These are phyloP conservation scores for Epinephelus fuscoguttatus DNA, from an alignment of 2,113 vertebrate species.

Conservation along the genomic window DNA sequence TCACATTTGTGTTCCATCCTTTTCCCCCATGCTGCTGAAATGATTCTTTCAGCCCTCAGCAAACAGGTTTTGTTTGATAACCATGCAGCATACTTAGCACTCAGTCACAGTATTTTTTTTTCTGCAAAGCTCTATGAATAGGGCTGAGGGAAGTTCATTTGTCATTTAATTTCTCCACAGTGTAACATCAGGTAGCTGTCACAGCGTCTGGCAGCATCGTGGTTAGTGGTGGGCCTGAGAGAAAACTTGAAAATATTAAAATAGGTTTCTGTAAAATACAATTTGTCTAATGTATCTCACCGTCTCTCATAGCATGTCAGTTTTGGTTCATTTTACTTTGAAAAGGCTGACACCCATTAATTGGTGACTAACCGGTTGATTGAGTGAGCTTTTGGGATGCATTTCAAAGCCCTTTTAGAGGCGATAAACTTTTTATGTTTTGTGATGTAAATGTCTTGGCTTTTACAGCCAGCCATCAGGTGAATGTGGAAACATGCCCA, in stretches of 20 bases:
- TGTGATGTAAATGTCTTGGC: no score
- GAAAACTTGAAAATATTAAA: neutral
- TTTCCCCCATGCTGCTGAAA: neutral
- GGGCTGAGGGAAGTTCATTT: slow-evolving; percentile 20
- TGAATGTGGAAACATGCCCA: no score
- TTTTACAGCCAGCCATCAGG: no score
- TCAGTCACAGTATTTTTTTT: neutral
- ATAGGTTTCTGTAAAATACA: neutral
- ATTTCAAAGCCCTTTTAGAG: no score
- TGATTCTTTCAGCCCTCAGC: slow-evolving; percentile 34
- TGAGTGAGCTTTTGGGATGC: no score
- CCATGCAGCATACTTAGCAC: neutral
- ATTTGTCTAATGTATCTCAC: neutral
- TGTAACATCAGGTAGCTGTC: neutral
- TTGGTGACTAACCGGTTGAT: no score
- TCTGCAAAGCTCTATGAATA: neutral
- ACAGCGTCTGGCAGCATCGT: neutral
- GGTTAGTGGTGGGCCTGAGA: neutral
- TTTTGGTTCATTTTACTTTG: no score
- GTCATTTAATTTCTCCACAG: slow-evolving; percentile 14
- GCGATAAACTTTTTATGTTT: no score
- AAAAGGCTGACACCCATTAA: no score
- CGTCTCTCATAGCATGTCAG: no score
- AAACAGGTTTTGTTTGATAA: slow-evolving; percentile 37
- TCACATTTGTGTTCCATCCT: slow-evolving; percentile 15